These are phyloP conservation scores for Drosophila subquinaria DNA, from an alignment of 2,888 invertebrate genomes.

Conservation along the genomic window DNA sequence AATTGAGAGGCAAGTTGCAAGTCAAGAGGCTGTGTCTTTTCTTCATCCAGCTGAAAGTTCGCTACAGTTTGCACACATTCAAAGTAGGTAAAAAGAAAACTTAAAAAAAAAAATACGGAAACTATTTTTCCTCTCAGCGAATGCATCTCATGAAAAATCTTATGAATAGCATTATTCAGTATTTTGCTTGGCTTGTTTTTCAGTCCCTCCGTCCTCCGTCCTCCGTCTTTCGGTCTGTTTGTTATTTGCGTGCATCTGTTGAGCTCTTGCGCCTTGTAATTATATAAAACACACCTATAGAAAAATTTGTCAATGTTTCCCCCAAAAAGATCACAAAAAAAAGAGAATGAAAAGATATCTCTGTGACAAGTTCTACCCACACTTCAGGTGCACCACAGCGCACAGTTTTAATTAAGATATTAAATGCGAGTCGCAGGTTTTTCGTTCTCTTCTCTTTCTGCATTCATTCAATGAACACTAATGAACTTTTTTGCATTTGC, in stretches of 20 bases:
- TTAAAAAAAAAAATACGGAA: conserved; percentile 17
- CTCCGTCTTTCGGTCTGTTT: conserved; percentile 26
- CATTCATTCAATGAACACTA: conserved; percentile 50
- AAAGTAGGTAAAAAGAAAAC: conserved; percentile 37
- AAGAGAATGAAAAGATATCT: not conserved
- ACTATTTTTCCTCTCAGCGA: conserved; percentile 66
- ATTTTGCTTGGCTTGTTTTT: conserved; percentile 47
- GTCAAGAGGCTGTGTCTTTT: conserved; percentile 51
- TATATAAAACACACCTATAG: conserved; percentile 70
- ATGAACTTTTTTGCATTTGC: conserved; percentile 61
- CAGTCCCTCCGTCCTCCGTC: not conserved
- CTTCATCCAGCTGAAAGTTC: conserved; percentile 58
- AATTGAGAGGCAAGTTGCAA: conserved; percentile 66
- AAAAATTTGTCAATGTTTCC: conserved; percentile 52
- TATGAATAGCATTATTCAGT: conserved; percentile 78
- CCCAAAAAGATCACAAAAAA: conserved; percentile 26
- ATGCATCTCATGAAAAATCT: conserved; percentile 65
- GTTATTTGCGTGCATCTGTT: conserved; percentile 53
- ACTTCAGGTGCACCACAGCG: conserved; percentile 61
- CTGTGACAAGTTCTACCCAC: conserved; percentile 38
- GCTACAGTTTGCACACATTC: conserved; percentile 39
- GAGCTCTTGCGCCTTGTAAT: conserved; percentile 50
- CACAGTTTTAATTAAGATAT: conserved; percentile 78
- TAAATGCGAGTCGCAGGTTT: conserved; percentile 62
- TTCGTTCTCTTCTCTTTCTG: not conserved